phyloP scores from a whole-genome alignment of 2,113 vertebrate genomes.

The human (Homo sapiens) region DNA sequence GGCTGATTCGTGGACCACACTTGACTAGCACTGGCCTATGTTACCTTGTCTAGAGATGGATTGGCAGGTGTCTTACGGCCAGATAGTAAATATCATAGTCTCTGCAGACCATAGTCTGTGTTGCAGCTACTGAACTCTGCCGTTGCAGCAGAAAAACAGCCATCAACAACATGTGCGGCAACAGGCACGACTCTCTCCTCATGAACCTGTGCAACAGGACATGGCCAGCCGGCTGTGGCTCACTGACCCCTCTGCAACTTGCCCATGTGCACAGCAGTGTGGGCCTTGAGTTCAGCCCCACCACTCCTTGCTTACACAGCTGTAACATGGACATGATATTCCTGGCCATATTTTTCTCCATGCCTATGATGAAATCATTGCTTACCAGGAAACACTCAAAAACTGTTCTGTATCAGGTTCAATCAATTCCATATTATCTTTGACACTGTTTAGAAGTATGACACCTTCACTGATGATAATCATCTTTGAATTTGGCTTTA shows the following conservation, averaged over 20 bases:
- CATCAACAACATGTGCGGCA: background rate
- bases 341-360: background rate
- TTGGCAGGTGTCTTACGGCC: background rate
- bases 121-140: background rate
- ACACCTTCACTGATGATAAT: background rate
- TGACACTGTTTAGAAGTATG: background rate
- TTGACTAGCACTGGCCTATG: background rate
- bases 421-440: too few relatives aligned
- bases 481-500: background rate
- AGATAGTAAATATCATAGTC: background rate
- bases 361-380: background rate
- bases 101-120: background rate
- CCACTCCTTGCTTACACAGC: background rate
- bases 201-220: background rate
- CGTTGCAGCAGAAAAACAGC: background rate
- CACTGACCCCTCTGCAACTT: background rate
- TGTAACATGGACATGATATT: background rate
- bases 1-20: background rate
- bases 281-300: background rate
- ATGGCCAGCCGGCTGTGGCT: accelerated
- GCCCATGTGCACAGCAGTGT: accelerated
- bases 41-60: background rate
- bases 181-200: background rate
- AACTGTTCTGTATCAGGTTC: background rate
- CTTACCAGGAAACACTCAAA: background rate